Base-by-base conservation (phyloP, 2,888 invertebrate genomes). In the Tetanocera ferruginea region DNA sequence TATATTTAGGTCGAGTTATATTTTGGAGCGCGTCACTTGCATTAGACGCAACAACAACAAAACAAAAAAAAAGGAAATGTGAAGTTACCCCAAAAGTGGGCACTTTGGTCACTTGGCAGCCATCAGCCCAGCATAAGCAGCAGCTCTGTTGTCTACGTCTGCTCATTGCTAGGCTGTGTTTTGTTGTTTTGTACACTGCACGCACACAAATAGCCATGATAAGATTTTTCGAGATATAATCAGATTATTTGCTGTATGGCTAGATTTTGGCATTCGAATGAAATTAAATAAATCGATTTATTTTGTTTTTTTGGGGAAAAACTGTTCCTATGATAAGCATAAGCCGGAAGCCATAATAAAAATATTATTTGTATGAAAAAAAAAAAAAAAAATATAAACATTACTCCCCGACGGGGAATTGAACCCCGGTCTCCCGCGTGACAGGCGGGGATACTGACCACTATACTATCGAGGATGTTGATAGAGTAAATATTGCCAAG, bases 381-480 rank as follows among this genome's bases (percentile, higher is more conserved):
- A 28, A 28, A 52, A 25, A 62, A 49, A 37, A 34, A 25, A 23
- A n/a, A 31, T 11, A 3, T 23, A n/a, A n/a, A n/a, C n/a, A n/a
- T n/a, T 17, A 43, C 85, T 87, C 87, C 87, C 87, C 87, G 87
- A 86, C 86, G 86, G 87, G 87, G 87, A 87, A 87, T 87, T 86
- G 87, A 87, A 87, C 87, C 87, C 87, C 87, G 87, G 87, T 86
- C 87, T 87, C 87, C 87, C 87, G 87, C 87, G 86, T 87, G 87
- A 87, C 87, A 87, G 87, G 87, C 87, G 87, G 87, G 87, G 82
- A 83, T 83, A 81, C 83, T 83, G 19, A 83, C 82, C 83, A 82
- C 83, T 82, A 82, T 83, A 83, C 81, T 83, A 82, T 83, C 82
- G 82, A 83, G 82, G 80, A 82, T 64, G 57, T 28, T 43, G 37